phyloP scores from a whole-genome alignment of 2,113 vertebrate genomes.

The Cololabis saira region DNA sequence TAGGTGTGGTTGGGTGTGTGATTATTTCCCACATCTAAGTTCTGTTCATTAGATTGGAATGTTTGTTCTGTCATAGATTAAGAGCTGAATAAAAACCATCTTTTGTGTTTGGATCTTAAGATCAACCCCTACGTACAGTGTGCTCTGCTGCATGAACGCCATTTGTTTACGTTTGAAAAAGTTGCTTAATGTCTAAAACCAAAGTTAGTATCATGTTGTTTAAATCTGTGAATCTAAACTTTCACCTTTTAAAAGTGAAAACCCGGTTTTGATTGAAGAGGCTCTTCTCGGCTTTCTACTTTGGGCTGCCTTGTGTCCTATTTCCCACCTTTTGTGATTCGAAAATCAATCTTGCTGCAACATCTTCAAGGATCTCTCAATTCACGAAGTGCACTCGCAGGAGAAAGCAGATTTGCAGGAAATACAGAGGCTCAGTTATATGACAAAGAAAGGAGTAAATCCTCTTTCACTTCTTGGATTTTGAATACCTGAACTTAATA shows the following conservation, averaged over 20 bases:
- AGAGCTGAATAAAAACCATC: background rate
- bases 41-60: slow-evolving; percentile 40
- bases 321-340: background rate
- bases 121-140: background rate
- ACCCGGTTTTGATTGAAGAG: background rate
- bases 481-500: no score
- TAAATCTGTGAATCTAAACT: background rate
- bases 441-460: no score
- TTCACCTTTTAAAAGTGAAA: background rate
- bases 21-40: background rate
- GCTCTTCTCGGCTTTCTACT: background rate
- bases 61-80: slow-evolving; percentile 31
- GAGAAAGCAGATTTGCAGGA: background rate
- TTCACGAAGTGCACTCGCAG: background rate
- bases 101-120: background rate
- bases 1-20: slow-evolving; percentile 25
- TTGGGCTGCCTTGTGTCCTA: background rate
- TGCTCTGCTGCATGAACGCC: no score
- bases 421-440: no score
- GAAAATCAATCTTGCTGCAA: background rate
- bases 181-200: no score
- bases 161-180: no score
- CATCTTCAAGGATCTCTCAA: background rate
- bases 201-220: no score
- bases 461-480: no score